phyloP scores from a whole-genome alignment of 2,797 vertebrate species.

The Monodelphis domestica region DNA sequence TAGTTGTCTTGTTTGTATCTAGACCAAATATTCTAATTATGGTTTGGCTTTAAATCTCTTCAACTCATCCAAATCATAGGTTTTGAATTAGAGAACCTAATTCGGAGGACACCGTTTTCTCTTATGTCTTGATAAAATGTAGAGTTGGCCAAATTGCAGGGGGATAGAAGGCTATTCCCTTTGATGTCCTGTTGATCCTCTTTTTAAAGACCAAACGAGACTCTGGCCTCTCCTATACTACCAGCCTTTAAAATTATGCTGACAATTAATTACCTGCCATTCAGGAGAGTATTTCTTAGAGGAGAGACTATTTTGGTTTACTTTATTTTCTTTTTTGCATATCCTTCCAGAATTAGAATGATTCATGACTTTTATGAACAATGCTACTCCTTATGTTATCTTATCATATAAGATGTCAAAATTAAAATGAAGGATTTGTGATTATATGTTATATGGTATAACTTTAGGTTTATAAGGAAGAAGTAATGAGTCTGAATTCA shows the following conservation, averaged over 20 bases:
- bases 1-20: background rate
- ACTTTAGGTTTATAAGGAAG: background rate
- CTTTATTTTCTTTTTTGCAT: background rate
- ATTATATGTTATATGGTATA: background rate
- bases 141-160: background rate
- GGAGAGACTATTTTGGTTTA: background rate
- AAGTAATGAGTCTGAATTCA: background rate
- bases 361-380: background rate
- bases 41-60: background rate
- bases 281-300: background rate
- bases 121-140: background rate
- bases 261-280: background rate
- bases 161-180: background rate
- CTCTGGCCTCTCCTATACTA: background rate
- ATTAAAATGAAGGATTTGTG: background rate
- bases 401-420: background rate
- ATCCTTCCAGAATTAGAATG: background rate
- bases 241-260: background rate
- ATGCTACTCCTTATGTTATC: background rate
- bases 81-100: background rate
- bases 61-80: background rate
- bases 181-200: background rate
- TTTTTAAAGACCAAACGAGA: background rate
- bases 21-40: background rate
- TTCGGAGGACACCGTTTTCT: background rate